Conservation (phyloP, 37 sponge, comb jelly and placozoan genomes). For the Diacarnus erythraeanus region DNA sequence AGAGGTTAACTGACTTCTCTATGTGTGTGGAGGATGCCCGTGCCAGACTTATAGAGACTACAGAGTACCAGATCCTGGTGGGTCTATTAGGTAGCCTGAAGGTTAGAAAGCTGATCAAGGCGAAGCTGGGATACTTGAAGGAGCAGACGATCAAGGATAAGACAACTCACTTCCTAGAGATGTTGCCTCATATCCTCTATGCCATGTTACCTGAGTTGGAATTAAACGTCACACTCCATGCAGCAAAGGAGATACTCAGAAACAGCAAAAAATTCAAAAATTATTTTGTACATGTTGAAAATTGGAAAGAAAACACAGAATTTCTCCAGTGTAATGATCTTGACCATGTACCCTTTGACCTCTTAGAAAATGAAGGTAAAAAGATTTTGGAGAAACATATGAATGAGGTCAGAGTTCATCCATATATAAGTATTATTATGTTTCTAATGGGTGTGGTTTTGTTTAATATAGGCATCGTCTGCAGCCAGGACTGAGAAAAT, state of each 20-base stretch:
- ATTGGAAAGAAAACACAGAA: constrained; percentile 32
- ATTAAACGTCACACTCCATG: constrained; percentile 5
- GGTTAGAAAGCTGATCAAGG: constrained; percentile 19
- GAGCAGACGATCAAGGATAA: constrained; percentile 9
- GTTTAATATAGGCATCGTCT: not conserved
- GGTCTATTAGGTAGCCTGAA: constrained; percentile 34
- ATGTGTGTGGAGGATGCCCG: not conserved
- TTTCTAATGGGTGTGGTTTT: no score
- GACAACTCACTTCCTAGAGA: constrained; percentile 14
- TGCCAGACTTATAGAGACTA: not conserved
- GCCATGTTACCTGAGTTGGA: constrained; percentile 28
- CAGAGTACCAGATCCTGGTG: constrained; percentile 23
- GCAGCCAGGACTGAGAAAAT: constrained; percentile 18
- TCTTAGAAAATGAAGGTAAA: not conserved
- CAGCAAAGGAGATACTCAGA: not conserved
- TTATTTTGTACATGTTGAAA: constrained; percentile 30
- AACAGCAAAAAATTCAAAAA: not conserved
- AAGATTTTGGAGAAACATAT: constrained; percentile 26
- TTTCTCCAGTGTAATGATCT: constrained; percentile 1
- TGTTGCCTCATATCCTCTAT: constrained; percentile 13
- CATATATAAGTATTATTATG: no score
- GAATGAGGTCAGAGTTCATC: constrained; percentile 8
- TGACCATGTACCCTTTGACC: constrained; percentile 13
- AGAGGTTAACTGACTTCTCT: constrained; percentile 37
- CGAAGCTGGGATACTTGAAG: constrained; percentile 36